Evolutionary conservation across 1,140 invertebrate genomes (phyloP).

Genomic region (Planococcus citri): DNA sequence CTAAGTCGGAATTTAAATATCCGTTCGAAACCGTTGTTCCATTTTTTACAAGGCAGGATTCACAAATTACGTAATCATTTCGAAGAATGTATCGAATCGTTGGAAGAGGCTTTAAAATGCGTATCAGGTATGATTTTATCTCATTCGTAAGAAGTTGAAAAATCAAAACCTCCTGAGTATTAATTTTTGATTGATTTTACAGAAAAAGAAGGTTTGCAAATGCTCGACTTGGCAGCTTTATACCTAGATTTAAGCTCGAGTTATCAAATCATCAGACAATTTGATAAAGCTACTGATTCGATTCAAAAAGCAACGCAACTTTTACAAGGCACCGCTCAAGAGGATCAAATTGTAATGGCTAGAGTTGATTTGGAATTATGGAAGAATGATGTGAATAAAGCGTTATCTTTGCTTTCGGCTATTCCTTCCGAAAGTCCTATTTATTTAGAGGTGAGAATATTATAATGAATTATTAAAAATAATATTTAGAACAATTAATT

Average conservation of each 20-base stretch:
- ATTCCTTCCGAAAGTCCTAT: conserved; percentile 68
- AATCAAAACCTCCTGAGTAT: too few relatives aligned
- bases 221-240: conserved; percentile 49
- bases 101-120: conserved; percentile 50
- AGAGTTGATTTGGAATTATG: conserved; percentile 70
- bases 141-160: not conserved
- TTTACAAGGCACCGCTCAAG: conserved; percentile 62
- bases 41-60: conserved; percentile 71
- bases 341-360: conserved; percentile 66
- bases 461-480: too few relatives aligned
- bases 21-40: conserved; percentile 77
- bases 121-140: conserved; percentile 24
- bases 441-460: conserved; percentile 47
- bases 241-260: conserved; percentile 78
- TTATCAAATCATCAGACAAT: conserved; percentile 52
- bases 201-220: conserved; percentile 26
- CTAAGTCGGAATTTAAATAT: conserved; percentile 85
- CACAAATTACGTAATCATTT: conserved; percentile 61
- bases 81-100: conserved; percentile 59
- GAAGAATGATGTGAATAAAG: conserved; percentile 66
- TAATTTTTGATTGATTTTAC: not conserved
- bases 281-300: conserved; percentile 63
- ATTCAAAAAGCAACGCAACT: conserved; percentile 73
- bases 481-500: not conserved
- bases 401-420: conserved; percentile 61